phyloP scores from a whole-genome alignment of 2,888 invertebrate genomes.

The Microctonus hyperodae region DNA sequence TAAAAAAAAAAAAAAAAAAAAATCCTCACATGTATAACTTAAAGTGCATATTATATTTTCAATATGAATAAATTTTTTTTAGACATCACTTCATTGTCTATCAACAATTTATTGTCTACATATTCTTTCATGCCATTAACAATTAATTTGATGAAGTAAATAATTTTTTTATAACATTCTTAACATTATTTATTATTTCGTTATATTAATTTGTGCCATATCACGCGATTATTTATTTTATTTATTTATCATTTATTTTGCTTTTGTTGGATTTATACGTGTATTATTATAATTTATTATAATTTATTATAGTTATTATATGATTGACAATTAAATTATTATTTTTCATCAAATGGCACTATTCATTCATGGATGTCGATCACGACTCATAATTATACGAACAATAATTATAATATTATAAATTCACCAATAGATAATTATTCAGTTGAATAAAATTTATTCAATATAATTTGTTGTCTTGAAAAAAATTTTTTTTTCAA shows the following conservation, averaged over 20 bases:
- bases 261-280: too few species aligned
- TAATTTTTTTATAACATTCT: background rate
- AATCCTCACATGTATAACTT: too few species aligned
- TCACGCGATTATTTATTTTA: constrained; percentile 37
- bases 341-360: background rate
- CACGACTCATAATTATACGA: too few species aligned
- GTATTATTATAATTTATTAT: background rate
- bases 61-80: too few species aligned
- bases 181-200: background rate
- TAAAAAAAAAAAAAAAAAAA: background rate
- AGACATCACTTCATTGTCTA: background rate
- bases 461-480: too few species aligned
- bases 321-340: constrained; percentile 25
- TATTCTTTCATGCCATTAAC: background rate
- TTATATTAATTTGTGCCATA: constrained; percentile 28
- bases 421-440: too few species aligned
- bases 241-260: background rate
- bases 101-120: background rate
- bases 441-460: too few species aligned
- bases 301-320: background rate
- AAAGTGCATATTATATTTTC: too few species aligned
- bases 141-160: constrained; percentile 5
- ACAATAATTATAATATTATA: too few species aligned
- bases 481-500: too few species aligned
- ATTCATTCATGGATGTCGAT: too few species aligned